Conservation (phyloP, 2,888 invertebrate genomes). For the Rotaria macrura region DNA sequence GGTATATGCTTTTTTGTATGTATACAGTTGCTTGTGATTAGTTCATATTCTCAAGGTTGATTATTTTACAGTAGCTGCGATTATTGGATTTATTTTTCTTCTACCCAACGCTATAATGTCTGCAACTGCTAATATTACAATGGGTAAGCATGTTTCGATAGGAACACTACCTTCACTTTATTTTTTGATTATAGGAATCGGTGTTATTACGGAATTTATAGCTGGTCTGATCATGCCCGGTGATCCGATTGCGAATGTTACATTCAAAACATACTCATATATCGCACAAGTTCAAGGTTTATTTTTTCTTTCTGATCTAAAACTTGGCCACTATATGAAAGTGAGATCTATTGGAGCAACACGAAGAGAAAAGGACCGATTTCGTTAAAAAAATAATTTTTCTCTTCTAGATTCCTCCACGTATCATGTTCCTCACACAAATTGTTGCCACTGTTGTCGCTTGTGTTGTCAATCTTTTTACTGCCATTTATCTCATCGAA, state of each 20-base stretch:
- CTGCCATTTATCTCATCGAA: not conserved
- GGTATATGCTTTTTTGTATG: not conserved
- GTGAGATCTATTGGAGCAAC: too few relatives aligned
- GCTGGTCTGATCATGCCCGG: not conserved
- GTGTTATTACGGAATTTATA: not conserved
- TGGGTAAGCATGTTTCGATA: not conserved
- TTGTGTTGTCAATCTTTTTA: not conserved
- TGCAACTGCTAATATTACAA: not conserved
- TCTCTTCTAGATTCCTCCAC: not conserved
- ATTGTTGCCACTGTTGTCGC: not conserved
- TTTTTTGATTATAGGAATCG: too few relatives aligned
- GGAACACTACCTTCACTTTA: not conserved
- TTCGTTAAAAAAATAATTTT: too few relatives aligned
- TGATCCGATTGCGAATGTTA: not conserved
- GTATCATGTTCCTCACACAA: not conserved
- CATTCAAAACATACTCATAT: not conserved
- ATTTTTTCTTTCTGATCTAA: not conserved
- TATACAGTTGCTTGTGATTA: too few relatives aligned
- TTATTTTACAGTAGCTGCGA: not conserved
- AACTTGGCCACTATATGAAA: not conserved
- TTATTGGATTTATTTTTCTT: not conserved
- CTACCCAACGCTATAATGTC: not conserved
- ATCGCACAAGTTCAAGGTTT: not conserved
- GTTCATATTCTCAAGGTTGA: too few relatives aligned
- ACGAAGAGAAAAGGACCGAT: too few relatives aligned